Evolutionary conservation across 53 echinoderm and acorn worm species (phyloP).

Genomic region (Mesocentrotus franciscanus): DNA sequence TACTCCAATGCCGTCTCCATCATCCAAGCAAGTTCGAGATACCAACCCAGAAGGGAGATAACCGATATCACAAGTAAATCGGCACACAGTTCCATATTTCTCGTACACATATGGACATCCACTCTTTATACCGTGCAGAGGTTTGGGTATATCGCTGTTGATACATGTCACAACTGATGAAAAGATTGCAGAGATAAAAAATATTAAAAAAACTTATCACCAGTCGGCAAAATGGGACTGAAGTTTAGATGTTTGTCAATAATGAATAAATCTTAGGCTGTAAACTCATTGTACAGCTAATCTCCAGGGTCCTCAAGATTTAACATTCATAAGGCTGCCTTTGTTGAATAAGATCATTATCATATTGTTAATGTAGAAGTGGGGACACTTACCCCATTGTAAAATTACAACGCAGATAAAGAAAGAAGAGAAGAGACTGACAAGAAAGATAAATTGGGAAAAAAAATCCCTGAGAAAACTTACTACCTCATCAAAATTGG

Average conservation of each 20-base stretch:
- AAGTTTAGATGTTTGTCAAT: neutral
- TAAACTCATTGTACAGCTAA: neutral
- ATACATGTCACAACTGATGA: constrained; percentile 71
- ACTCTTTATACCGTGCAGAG: constrained; percentile 72
- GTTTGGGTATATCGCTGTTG: constrained; percentile 70
- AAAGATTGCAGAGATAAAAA: neutral
- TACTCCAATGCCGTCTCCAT: constrained; percentile 68
- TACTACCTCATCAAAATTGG: too few relatives aligned
- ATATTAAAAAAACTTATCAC: too few relatives aligned
- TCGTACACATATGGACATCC: constrained; percentile 64
- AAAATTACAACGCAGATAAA: too few relatives aligned
- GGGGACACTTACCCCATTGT: too few relatives aligned
- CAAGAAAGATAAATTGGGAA: too few relatives aligned
- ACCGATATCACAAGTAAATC: constrained; percentile 68
- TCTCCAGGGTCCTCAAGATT: too few relatives aligned
- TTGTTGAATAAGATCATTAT: too few relatives aligned
- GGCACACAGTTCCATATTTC: constrained; percentile 64
- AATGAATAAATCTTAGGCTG: neutral
- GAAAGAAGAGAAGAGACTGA: too few relatives aligned
- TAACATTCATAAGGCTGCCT: too few relatives aligned
- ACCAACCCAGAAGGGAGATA: constrained; percentile 70
- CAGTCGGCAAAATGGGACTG: too few relatives aligned
- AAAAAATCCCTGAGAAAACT: too few relatives aligned
- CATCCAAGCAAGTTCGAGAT: constrained; percentile 70
- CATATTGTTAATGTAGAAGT: too few relatives aligned